A percentile compares a stretch with the other conserved stretches of the same genome.
phyloP scores from a whole-genome alignment of 2,113 vertebrate genomes.

The Acrocephalus arundinaceus region DNA sequence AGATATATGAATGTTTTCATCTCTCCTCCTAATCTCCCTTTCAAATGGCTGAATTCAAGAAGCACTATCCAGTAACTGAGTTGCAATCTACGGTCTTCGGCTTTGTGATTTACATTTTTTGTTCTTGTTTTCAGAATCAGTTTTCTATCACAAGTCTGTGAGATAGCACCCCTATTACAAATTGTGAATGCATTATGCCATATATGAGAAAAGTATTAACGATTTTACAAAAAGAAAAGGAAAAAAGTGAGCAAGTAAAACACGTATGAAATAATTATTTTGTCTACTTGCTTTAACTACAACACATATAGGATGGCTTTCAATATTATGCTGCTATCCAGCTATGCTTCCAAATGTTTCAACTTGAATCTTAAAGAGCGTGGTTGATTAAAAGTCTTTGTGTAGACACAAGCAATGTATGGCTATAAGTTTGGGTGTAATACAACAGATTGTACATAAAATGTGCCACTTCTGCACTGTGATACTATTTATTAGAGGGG shows the following conservation, averaged over 20 bases:
- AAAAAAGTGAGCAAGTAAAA: neutral
- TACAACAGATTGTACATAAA: conserved; percentile 42
- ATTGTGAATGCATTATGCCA: neutral
- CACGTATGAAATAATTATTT: neutral
- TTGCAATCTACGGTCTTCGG: neutral
- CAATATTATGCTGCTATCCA: conserved; percentile 43
- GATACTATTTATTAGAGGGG: conserved; percentile 51
- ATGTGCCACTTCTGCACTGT: conserved; percentile 25
- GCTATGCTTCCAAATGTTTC: conserved; percentile 49
- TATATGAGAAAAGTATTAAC: neutral
- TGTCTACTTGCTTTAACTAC: neutral
- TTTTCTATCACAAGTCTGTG: conserved; percentile 19
- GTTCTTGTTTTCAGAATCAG: conserved; percentile 55
- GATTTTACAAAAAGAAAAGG: neutral
- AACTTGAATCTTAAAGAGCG: conserved; percentile 55
- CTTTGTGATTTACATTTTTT: conserved; percentile 25
- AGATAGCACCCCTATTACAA: conserved; percentile 4
- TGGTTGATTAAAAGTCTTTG: conserved; percentile 37
- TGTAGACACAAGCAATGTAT: conserved; percentile 1
- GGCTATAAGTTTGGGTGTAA: conserved; percentile 15
- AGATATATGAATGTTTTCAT: neutral
- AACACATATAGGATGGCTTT: neutral
- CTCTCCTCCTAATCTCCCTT: neutral
- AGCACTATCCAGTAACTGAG: neutral
- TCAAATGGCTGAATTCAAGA: conserved; percentile 5